phyloP scores from a whole-genome alignment of 2,888 invertebrate species.

The Perizoma flavofasciatum region DNA sequence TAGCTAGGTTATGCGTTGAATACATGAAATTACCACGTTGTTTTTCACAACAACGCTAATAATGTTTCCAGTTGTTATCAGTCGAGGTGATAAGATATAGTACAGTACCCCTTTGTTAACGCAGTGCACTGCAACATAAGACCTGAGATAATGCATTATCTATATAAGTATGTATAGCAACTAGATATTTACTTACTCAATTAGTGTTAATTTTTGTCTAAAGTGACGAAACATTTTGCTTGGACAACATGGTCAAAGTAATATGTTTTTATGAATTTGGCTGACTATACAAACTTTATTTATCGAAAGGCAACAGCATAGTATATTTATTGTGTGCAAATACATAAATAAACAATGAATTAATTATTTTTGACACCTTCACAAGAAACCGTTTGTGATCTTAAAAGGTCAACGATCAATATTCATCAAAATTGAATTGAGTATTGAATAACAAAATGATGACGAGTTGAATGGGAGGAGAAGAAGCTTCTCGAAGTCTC shows the following conservation, averaged over 20 bases:
- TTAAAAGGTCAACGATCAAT: conserved; percentile 28
- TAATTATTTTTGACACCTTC: conserved; percentile 11
- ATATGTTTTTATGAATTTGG: no score
- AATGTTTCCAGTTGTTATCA: conserved; percentile 69
- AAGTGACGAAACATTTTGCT: conserved; percentile 6
- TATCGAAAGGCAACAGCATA: no score
- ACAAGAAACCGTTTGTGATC: conserved; percentile 25
- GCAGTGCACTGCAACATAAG: conserved; percentile 66
- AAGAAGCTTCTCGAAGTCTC: no score
- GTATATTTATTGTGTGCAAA: conserved; percentile 2
- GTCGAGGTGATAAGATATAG: conserved; percentile 71
- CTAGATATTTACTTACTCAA: conserved; percentile 65
- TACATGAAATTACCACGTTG: conserved; percentile 51
- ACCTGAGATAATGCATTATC: conserved; percentile 73
- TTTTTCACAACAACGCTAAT: conserved; percentile 62
- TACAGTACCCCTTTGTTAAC: conserved; percentile 75
- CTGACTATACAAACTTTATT: no score
- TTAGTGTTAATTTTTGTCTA: conserved; percentile 59
- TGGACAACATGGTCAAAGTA: not conserved
- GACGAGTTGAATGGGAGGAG: not conserved
- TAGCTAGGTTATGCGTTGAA: conserved; percentile 38
- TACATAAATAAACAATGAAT: conserved; percentile 18
- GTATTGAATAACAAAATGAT: not conserved
- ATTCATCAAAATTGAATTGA: conserved; percentile 4
- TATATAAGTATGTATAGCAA: conserved; percentile 52